A percentile compares a stretch with the other conserved stretches of the same genome.
These are phyloP conservation scores for Gopherus flavomarginatus DNA, from an alignment of 2,113 vertebrate genomes.

Conservation along the genomic window DNA sequence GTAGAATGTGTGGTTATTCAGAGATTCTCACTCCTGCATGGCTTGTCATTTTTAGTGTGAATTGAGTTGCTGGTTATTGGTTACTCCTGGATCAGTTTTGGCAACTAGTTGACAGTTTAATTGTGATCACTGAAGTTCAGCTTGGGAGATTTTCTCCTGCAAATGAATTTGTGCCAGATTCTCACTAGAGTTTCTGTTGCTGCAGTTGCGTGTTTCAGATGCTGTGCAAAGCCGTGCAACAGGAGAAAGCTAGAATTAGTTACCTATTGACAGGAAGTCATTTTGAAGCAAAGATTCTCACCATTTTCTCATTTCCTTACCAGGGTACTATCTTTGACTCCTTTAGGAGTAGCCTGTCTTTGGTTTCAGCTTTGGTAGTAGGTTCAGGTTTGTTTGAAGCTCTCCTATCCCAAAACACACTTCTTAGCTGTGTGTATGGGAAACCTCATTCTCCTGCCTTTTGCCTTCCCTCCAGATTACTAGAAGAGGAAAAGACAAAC, in stretches of 20 bases:
- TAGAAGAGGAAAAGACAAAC: not conserved
- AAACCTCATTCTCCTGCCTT: not conserved
- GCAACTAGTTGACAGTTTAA: not conserved
- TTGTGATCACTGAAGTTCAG: not conserved
- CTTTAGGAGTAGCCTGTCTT: not conserved
- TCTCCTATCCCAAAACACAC: not conserved
- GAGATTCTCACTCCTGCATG: accelerated
- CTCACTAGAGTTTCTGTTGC: not conserved
- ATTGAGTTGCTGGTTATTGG: not conserved
- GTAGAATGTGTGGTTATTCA: not conserved
- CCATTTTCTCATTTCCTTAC: not conserved
- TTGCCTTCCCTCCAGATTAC: not conserved
- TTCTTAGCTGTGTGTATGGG: not conserved
- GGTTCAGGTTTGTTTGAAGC: not conserved
- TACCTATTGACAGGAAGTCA: not conserved
- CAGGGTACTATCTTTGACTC: not conserved
- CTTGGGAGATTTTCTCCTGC: not conserved
- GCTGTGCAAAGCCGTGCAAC: not conserved
- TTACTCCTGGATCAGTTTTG: not conserved
- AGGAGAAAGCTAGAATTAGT: not conserved
- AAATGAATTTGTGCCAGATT: not conserved
- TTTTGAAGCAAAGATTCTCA: not conserved
- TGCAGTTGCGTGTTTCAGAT: not conserved
- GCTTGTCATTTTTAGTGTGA: not conserved
- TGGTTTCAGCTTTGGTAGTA: not conserved